Conservation (phyloP, 2,888 invertebrate genomes). For the Agrotis puta region DNA sequence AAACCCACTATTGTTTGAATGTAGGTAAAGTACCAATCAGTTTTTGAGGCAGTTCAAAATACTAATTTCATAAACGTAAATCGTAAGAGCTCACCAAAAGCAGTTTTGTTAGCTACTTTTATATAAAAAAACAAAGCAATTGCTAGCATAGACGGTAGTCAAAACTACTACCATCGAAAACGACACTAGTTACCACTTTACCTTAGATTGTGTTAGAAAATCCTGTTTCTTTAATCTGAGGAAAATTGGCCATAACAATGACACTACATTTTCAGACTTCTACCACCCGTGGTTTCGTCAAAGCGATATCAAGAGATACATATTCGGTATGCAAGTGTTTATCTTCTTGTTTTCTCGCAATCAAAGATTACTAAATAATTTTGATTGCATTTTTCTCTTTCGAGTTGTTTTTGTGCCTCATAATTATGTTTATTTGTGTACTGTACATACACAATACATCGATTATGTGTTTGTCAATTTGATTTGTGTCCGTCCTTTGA, state of each 20-base stretch:
- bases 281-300: conserved; percentile 79
- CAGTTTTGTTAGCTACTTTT: no score
- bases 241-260: conserved; percentile 17
- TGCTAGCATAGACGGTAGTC: not conserved
- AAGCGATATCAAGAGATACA: conserved; percentile 79
- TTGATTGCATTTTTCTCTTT: conserved; percentile 27
- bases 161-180: not conserved
- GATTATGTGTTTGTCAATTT: conserved; percentile 29
- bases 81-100: no score
- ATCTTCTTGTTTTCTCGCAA: conserved; percentile 41
- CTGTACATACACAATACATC: conserved; percentile 1
- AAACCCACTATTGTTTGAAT: no score
- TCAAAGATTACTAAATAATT: conserved; percentile 52
- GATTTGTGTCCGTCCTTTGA: conserved; percentile 45
- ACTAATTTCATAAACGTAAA: no score
- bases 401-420: conserved; percentile 10
- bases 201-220: not conserved
- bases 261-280: conserved; percentile 79
- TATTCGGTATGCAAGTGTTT: conserved; percentile 82
- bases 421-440: conserved; percentile 22
- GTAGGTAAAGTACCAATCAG: no score
- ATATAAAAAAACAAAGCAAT: no score
- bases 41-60: no score
- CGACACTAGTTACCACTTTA: not conserved
- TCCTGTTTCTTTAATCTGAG: no score